Percentiles rank a stretch among this genome's conserved stretches.
phyloP scores from a whole-genome alignment of 2,888 invertebrate species.

The Drosophila meridionalis region DNA sequence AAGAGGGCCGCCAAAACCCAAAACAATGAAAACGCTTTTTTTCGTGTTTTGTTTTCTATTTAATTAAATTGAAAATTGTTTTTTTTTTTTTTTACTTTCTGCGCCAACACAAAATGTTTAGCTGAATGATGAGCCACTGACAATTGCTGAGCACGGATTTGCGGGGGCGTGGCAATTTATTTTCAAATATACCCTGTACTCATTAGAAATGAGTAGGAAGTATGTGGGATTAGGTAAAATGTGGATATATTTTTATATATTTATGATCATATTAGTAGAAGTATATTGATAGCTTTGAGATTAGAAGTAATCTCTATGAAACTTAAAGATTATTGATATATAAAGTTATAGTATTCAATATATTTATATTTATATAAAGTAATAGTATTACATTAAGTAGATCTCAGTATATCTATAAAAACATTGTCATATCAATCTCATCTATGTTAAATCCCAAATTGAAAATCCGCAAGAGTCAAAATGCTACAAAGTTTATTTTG shows the following conservation, averaged over 20 bases:
- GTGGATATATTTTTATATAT: not conserved
- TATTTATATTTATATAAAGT: too few species aligned
- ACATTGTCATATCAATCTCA: too few species aligned
- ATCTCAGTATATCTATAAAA: too few species aligned
- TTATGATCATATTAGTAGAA: too few species aligned
- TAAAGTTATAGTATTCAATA: too few species aligned
- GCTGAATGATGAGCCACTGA: slow-evolving; percentile 54
- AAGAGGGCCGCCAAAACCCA: slow-evolving; percentile 23
- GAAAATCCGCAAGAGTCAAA: too few species aligned
- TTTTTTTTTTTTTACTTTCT: slow-evolving; percentile 19
- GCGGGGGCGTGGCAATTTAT: slow-evolving; percentile 14
- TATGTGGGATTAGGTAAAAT: not conserved
- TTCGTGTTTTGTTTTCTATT: slow-evolving; percentile 37
- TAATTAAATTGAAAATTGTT: slow-evolving; percentile 79
- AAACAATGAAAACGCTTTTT: slow-evolving; percentile 50
- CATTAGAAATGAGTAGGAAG: not conserved
- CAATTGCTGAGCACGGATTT: slow-evolving; percentile 24
- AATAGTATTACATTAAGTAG: too few species aligned
- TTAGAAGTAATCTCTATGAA: too few species aligned
- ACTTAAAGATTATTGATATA: too few species aligned
- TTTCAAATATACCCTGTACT: not conserved
- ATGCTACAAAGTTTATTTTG: too few species aligned
- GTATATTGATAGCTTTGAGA: too few species aligned
- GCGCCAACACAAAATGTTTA: slow-evolving; percentile 41
- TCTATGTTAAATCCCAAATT: too few species aligned